Evolutionary conservation across 1,140 invertebrate species (phyloP).

Genomic region (Scaptomyza hsui): DNA sequence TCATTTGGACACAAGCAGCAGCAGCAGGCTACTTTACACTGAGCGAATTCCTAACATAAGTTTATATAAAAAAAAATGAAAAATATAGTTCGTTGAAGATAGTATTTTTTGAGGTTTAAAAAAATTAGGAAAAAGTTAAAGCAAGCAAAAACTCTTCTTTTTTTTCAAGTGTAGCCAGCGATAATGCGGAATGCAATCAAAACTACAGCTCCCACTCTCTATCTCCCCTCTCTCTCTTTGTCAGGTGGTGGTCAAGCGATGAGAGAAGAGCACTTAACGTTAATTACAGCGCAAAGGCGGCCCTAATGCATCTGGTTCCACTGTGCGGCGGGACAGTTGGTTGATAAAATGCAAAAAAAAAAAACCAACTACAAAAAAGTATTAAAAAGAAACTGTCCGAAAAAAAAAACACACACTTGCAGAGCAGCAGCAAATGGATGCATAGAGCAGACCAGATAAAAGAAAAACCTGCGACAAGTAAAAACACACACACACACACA

Average conservation of each 20-base stretch:
- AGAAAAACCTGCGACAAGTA: constrained; percentile 41
- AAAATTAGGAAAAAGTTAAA: too few relatives aligned
- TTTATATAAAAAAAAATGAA: background rate
- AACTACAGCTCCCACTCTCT: constrained; percentile 8
- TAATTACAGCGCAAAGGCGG: constrained; percentile 57
- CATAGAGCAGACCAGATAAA: constrained; percentile 36
- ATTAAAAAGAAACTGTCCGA: constrained; percentile 3
- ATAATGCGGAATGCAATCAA: constrained; percentile 41
- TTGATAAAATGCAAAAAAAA: constrained; percentile 44
- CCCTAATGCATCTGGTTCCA: constrained; percentile 65
- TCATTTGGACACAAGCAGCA: constrained; percentile 56
- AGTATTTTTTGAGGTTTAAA: too few relatives aligned
- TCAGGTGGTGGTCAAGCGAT: constrained; percentile 22
- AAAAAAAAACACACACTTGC: constrained; percentile 46
- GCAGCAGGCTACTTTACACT: constrained; percentile 28
- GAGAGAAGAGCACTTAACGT: constrained; percentile 56
- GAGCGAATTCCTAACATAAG: background rate
- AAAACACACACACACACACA: constrained; percentile 2
- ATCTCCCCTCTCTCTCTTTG: too few relatives aligned
- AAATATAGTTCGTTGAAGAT: too few relatives aligned
- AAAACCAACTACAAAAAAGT: constrained; percentile 18
- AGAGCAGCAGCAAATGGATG: constrained; percentile 33
- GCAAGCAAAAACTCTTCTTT: constrained; percentile 9
- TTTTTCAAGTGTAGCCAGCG: constrained; percentile 21
- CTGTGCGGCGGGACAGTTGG: constrained; percentile 40